Evolutionary conservation across 2,888 invertebrate species (phyloP).

Genomic region (Drosophila differens): DNA sequence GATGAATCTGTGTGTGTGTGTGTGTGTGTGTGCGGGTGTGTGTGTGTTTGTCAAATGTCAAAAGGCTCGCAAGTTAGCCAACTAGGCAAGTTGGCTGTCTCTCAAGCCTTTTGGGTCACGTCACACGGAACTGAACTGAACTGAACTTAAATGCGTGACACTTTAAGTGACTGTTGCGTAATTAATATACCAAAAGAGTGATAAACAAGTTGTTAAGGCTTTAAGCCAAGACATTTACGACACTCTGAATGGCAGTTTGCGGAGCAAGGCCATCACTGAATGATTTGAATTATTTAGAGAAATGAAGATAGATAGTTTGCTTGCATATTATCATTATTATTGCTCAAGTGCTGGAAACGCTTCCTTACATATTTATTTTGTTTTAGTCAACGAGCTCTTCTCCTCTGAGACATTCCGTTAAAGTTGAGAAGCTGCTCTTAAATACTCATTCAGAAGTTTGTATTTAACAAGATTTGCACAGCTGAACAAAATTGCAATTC

Average conservation of each 20-base stretch:
- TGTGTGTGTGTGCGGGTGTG: not conserved
- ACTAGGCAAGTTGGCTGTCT: not conserved
- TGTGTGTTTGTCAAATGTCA: not conserved
- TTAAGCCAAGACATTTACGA: conserved; percentile 20
- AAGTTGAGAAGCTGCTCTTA: not conserved
- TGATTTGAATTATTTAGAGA: conserved; percentile 5
- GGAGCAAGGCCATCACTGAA: not conserved
- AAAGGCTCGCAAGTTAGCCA: not conserved
- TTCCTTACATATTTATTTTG: not conserved
- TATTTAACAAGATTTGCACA: not conserved
- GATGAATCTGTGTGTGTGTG: not conserved
- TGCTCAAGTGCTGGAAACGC: not conserved
- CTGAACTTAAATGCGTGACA: conserved; percentile 15
- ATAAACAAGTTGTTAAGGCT: conserved; percentile 25
- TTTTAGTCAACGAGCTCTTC: not conserved
- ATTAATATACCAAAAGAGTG: conserved; percentile 22
- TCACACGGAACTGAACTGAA: conserved; percentile 5
- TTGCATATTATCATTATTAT: not conserved
- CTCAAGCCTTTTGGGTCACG: conserved; percentile 25
- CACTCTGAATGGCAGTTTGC: not conserved
- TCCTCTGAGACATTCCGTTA: not conserved
- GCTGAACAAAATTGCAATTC: not conserved
- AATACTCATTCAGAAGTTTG: not conserved
- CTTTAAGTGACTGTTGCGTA: conserved; percentile 35
- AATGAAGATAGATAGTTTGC: conserved; percentile 1